Percentiles rank a stretch among this genome's conserved stretches.
phyloP scores from a whole-genome alignment of 92 coral and sea anemone species.

The Phymanthus crucifer region DNA sequence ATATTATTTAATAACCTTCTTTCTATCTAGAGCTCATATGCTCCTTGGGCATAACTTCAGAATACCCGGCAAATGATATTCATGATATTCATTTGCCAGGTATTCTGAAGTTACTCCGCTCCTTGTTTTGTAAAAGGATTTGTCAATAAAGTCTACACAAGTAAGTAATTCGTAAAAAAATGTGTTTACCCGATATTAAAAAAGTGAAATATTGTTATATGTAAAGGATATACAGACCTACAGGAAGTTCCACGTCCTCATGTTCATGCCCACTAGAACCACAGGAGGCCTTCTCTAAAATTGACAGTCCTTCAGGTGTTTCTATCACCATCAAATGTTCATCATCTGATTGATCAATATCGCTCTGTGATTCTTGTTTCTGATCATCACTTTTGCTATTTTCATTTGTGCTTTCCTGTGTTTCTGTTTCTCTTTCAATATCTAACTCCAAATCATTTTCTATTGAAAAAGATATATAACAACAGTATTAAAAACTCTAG shows the following conservation, averaged over 20 bases:
- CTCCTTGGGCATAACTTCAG: no score
- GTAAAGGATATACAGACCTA: conserved; percentile 66
- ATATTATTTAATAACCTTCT: no score
- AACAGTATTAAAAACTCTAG: no score
- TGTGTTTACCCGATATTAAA: no score
- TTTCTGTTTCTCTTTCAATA: background rate
- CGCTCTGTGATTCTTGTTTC: conserved; percentile 37
- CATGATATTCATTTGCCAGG: no score
- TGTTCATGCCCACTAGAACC: conserved; percentile 70
- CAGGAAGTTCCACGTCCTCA: conserved; percentile 69
- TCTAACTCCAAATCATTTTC: conserved; percentile 6
- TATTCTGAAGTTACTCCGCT: no score
- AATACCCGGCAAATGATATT: no score
- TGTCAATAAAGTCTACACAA: no score
- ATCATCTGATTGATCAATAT: conserved; percentile 51
- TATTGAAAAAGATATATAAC: background rate
- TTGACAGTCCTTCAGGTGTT: conserved; percentile 92
- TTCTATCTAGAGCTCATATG: no score
- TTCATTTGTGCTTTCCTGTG: conserved; percentile 10
- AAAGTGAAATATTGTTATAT: no score
- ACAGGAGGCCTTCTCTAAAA: conserved; percentile 75
- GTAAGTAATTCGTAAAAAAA: background rate
- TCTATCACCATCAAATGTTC: conserved; percentile 88
- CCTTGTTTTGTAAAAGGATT: no score
- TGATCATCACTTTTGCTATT: conserved; percentile 8